Evolutionary conservation across 2,797 vertebrate species (phyloP).

Genomic region (Schizopygopsis malacanthus): DNA sequence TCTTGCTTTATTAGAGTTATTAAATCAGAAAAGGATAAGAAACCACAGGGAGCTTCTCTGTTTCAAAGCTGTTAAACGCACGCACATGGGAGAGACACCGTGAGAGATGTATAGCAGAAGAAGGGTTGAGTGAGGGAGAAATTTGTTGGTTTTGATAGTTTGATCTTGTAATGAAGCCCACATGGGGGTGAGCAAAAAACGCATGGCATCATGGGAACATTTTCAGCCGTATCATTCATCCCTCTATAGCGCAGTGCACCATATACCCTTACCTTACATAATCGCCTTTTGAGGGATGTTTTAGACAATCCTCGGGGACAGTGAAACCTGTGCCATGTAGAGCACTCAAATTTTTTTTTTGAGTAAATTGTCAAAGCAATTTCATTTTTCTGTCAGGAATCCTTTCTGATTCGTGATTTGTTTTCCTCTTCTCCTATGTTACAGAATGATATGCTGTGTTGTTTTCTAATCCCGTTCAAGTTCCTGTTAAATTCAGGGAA

Average conservation of each 20-base stretch:
- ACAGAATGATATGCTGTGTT: conserved; percentile 4
- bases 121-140: conserved; percentile 21
- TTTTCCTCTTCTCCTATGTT: not conserved
- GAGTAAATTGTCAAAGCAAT: not conserved
- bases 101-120: conserved; percentile 14
- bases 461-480: not conserved
- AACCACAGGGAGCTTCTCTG: conserved; percentile 17
- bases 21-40: not conserved
- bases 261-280: not conserved
- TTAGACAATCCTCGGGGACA: not conserved
- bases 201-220: conserved; percentile 43
- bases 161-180: conserved; percentile 53
- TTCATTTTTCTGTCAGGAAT: not conserved
- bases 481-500: conserved; percentile 2
- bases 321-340: not conserved
- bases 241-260: conserved; percentile 6
- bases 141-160: conserved; percentile 51
- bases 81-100: conserved; percentile 4
- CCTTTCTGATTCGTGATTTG: not conserved
- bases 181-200: conserved; percentile 30
- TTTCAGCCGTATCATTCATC: conserved; percentile 20
- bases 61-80: conserved; percentile 37
- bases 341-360: not conserved
- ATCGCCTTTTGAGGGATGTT: conserved; percentile 21
- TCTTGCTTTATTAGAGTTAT: not conserved